Percentiles rank a stretch among this genome's conserved stretches.
Evolutionary conservation across 2,113 vertebrate genomes (phyloP).

Genomic region (Boleophthalmus pectinirostris): DNA sequence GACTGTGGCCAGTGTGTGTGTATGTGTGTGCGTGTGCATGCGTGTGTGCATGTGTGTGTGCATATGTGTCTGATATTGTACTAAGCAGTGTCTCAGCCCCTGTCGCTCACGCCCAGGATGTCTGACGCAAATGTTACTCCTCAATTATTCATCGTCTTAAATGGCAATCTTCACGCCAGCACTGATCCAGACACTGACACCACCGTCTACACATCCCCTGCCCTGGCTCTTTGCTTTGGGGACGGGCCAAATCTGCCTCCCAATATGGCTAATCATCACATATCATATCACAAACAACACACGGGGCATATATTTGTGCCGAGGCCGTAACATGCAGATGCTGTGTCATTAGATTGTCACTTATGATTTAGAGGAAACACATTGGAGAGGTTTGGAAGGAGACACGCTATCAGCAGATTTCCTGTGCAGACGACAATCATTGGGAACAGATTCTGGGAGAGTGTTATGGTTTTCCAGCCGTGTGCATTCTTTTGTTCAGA

Average conservation of each 20-base stretch:
- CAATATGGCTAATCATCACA: conserved; percentile 12
- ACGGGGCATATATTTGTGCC: conserved; percentile 51
- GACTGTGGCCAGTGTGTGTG: background rate
- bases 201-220: background rate
- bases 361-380: conserved; percentile 56
- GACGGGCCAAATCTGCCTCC: conserved; percentile 14
- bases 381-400: conserved; percentile 53
- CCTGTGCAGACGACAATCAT: conserved; percentile 49
- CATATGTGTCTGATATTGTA: conserved; percentile 34
- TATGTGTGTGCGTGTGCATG: background rate
- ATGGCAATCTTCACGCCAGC: conserved; percentile 71
- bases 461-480: conserved; percentile 39
- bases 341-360: conserved; percentile 54
- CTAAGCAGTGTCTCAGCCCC: conserved; percentile 28
- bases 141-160: conserved; percentile 81
- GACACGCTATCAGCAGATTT: conserved; percentile 64
- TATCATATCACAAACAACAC: conserved; percentile 23
- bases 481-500: conserved; percentile 53
- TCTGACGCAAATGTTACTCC: conserved; percentile 74
- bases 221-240: background rate
- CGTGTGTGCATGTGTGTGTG: conserved; percentile 12
- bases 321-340: conserved; percentile 24
- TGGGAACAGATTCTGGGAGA: conserved; percentile 32
- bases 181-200: conserved; percentile 24
- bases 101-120: conserved; percentile 35